These are phyloP conservation scores for Euproctis similis DNA, from an alignment of 2,888 invertebrate species.

Conservation along the genomic window DNA sequence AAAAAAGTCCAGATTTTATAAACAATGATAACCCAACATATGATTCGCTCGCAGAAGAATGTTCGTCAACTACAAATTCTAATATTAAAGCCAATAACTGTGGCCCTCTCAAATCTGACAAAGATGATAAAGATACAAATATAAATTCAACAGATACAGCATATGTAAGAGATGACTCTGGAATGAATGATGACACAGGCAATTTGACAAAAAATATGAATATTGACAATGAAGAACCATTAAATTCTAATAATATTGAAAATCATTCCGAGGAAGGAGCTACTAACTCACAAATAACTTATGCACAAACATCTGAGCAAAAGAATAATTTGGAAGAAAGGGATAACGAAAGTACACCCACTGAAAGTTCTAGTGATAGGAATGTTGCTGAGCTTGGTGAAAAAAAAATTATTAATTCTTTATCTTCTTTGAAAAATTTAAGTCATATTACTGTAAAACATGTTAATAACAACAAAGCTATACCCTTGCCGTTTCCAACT, in stretches of 20 bases:
- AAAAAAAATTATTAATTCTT: slow-evolving; percentile 16
- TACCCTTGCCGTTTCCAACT: too few species aligned
- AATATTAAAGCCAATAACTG: slow-evolving; percentile 5
- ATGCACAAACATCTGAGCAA: slow-evolving; percentile 3
- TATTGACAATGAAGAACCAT: slow-evolving; percentile 1
- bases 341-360: slow-evolving; percentile 4
- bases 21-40: slow-evolving; percentile 1
- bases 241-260: slow-evolving; percentile 1
- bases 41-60: slow-evolving; percentile 1
- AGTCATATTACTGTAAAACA: slow-evolving; percentile 50
- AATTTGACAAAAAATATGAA: slow-evolving; percentile 1
- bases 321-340: slow-evolving; percentile 2
- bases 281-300: slow-evolving; percentile 8
- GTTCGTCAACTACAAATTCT: neutral
- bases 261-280: slow-evolving; percentile 5
- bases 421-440: slow-evolving; percentile 44
- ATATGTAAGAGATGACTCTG: slow-evolving; percentile 2
- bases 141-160: slow-evolving; percentile 2
- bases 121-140: slow-evolving; percentile 1
- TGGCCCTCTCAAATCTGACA: neutral
- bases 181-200: neutral
- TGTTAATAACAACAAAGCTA: slow-evolving; percentile 24
- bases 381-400: slow-evolving; percentile 3
- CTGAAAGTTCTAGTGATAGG: slow-evolving; percentile 2
- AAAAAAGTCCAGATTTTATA: slow-evolving; percentile 6